Evolutionary conservation across 2,113 vertebrate species (phyloP).

Genomic region (Microtus pennsylvanicus): DNA sequence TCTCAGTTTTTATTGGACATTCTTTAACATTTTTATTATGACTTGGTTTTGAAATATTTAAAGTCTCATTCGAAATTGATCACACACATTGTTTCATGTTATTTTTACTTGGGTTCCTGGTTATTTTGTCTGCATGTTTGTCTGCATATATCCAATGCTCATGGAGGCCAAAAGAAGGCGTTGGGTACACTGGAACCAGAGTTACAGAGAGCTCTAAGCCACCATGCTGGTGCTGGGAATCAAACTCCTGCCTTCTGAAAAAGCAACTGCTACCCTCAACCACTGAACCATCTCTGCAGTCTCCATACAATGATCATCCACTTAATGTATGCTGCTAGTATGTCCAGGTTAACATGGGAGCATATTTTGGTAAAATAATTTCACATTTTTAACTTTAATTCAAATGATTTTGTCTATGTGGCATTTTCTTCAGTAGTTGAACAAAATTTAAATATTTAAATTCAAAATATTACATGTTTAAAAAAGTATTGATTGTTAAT

Average conservation of each 20-base stretch:
- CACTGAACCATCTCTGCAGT: neutral
- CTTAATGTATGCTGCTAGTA: neutral
- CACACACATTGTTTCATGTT: neutral
- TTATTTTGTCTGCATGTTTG: neutral
- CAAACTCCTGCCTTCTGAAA: neutral
- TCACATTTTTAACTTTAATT: constrained; percentile 12
- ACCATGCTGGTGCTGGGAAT: neutral
- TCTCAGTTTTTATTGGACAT: neutral
- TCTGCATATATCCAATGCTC: fast-evolving
- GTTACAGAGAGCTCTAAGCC: neutral
- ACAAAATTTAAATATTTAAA: neutral
- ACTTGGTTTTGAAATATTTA: neutral
- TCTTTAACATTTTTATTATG: neutral
- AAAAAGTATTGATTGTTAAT: neutral
- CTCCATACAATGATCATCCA: neutral
- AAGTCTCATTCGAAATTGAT: neutral
- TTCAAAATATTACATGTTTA: neutral
- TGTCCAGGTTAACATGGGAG: neutral
- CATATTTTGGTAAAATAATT: neutral
- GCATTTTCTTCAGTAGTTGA: neutral
- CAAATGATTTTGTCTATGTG: neutral
- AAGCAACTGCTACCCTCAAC: neutral
- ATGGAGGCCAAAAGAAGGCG: neutral
- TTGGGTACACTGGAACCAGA: neutral
- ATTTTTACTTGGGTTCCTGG: neutral